Evolutionary conservation across 2,888 invertebrate genomes (phyloP), one percentile per base, ranked within the genome.

Genomic region (Syritta pipiens): DNA sequence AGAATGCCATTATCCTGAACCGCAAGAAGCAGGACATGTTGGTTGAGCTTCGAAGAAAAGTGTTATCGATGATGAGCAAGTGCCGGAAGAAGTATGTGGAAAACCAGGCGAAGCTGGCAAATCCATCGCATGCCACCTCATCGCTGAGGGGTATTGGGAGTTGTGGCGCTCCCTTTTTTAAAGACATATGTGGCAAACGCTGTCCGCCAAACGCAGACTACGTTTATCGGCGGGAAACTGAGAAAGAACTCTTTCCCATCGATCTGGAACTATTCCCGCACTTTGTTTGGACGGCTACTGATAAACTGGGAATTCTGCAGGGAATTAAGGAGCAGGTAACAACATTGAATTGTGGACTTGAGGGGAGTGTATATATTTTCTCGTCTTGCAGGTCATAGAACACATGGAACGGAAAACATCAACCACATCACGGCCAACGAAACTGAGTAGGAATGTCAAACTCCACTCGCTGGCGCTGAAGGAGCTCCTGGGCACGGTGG

Each of bases 121-220:
- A 72, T 48, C 65, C 77, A 0, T 17, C 26, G 6, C 9, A 17
- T 0, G 2, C 28, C 1, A 24, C 10, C 0, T 42, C 49, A 1
- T 6, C 26, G 2, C 14, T 77, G 12, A 59, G 30, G 19, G 72
- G 77, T 6, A 77, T 77, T 7, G 79, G 74, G 2, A 68, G 37
- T 7, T 62, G 67, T 32, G 79, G 55, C 0, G 7, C 30, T 4
- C 79, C 79, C 0, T 95, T 93, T 84, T 95, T 95, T 82, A 94
- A 93, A 84, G 93, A 93, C 82, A 88, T 85, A 17, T 83, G 88
- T 14, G 89, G 90, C 17, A 92, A 90, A 82, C 86, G 90, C 2
- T 91, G 92, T 14, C 91, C 91, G 0, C 85, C 87, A 17, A 94
- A 94, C 86, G 87, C 89, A 3, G 94, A 94, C 83, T 91, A 92